Evolutionary conservation across 2,888 invertebrate species (phyloP).

Genomic region (Mythimna loreyi): DNA sequence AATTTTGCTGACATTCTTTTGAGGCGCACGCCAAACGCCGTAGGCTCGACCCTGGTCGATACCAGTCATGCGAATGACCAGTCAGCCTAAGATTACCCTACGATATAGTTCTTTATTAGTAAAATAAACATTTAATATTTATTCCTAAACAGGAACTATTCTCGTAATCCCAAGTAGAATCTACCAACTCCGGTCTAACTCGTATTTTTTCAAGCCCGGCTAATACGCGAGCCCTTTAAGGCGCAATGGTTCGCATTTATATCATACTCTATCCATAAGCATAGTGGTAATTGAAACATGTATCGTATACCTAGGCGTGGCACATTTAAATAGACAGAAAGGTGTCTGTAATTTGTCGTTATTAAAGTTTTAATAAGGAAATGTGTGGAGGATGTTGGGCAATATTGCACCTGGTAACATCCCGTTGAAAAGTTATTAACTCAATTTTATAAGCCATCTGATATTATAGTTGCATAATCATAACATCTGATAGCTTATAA

Average conservation of each 20-base stretch:
- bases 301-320: constrained; percentile 70
- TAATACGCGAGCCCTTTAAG: constrained; percentile 83
- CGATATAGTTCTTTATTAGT: too few species aligned
- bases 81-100: too few species aligned
- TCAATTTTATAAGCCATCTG: too few species aligned
- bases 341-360: constrained; percentile 63
- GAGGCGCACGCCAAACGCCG: too few species aligned
- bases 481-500: too few species aligned
- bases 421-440: not conserved
- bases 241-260: constrained; percentile 79
- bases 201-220: constrained; percentile 76
- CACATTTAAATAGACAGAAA: constrained; percentile 67
- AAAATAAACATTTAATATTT: not conserved
- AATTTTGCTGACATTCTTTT: too few species aligned
- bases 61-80: too few species aligned
- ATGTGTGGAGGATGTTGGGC: constrained; percentile 47
- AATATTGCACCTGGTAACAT: constrained; percentile 16
- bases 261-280: constrained; percentile 81
- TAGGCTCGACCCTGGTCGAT: too few species aligned
- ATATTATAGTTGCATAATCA: too few species aligned
- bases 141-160: not conserved
- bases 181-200: constrained; percentile 25
- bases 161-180: constrained; percentile 29
- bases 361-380: constrained; percentile 57
- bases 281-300: constrained; percentile 83